Percentiles rank a stretch among this genome's conserved stretches.
Evolutionary conservation across 53 echinoderm and acorn worm genomes (phyloP).

Genomic region (Luidia sarsii): DNA sequence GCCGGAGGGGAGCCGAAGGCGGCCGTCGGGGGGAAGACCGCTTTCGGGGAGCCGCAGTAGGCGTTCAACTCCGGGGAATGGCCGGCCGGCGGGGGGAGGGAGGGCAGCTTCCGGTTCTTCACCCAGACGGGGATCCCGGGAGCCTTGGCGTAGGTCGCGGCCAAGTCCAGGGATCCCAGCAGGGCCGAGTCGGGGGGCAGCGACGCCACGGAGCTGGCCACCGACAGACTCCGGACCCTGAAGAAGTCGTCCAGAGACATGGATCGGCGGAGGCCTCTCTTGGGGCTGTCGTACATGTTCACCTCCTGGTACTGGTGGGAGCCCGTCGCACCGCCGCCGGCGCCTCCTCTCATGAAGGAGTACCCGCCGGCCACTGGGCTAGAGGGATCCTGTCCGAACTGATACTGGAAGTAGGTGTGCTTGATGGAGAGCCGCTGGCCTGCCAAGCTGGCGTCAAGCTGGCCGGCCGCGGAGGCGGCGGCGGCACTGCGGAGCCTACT

Average conservation of each 20-base stretch:
- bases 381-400: neutral
- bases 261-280: constrained; percentile 49
- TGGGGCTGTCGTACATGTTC: neutral
- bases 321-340: constrained; percentile 3
- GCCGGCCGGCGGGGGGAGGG: constrained; percentile 59
- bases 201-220: constrained; percentile 53
- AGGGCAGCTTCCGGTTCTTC: constrained; percentile 65
- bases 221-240: constrained; percentile 31
- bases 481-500: too few species aligned
- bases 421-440: constrained; percentile 30
- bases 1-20: neutral
- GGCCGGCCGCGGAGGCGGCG: neutral
- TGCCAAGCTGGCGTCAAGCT: neutral
- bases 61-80: constrained; percentile 69
- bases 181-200: constrained; percentile 70
- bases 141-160: constrained; percentile 37
- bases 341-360: neutral
- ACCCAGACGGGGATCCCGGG: constrained; percentile 65
- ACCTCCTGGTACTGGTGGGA: constrained; percentile 62
- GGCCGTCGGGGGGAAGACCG: neutral
- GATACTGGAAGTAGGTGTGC: constrained; percentile 83
- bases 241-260: constrained; percentile 68
- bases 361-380: neutral
- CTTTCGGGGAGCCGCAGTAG: constrained; percentile 52
- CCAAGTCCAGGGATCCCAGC: constrained; percentile 83